A percentile compares a stretch with the other conserved stretches of the same genome.
Conservation (phyloP, 2,797 vertebrate species). For the Botia kubotai region DNA sequence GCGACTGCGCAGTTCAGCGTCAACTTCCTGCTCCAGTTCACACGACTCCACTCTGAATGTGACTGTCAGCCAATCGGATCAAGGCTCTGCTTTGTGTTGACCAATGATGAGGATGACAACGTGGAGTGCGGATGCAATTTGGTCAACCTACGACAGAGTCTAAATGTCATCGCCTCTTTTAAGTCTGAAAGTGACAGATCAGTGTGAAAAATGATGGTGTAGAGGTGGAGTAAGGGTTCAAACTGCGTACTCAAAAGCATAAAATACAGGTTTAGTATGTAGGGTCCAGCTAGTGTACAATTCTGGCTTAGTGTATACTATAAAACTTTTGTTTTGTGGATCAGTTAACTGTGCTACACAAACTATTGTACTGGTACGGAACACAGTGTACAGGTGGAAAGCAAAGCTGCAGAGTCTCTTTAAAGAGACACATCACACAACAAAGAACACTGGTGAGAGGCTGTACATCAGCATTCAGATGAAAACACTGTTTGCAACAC, state of each 20-base stretch:
- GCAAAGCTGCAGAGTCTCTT: not conserved
- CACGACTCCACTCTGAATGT: not conserved
- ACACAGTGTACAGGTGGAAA: not conserved
- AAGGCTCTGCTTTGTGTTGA: not conserved
- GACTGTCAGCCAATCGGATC: not conserved
- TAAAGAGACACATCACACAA: constrained; percentile 1
- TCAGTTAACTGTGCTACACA: not conserved
- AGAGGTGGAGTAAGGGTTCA: too few species aligned
- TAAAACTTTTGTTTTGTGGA: not conserved
- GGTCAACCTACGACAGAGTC: not conserved
- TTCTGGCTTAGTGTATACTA: not conserved
- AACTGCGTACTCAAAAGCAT: too few species aligned
- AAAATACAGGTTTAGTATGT: too few species aligned
- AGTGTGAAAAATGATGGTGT: not conserved
- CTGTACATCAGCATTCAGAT: constrained; percentile 47
- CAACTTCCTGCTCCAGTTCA: not conserved
- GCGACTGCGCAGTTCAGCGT: not conserved
- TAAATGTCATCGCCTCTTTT: not conserved
- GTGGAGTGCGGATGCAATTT: not conserved
- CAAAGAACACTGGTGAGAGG: not conserved
- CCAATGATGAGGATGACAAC: not conserved
- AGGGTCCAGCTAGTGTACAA: too few species aligned
- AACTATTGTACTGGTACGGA: not conserved
- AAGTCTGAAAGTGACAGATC: too few species aligned
- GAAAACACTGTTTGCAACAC: constrained; percentile 25